These are phyloP conservation scores for Drosophila mimetica DNA, from an alignment of 2,888 invertebrate species.

Conservation along the genomic window DNA sequence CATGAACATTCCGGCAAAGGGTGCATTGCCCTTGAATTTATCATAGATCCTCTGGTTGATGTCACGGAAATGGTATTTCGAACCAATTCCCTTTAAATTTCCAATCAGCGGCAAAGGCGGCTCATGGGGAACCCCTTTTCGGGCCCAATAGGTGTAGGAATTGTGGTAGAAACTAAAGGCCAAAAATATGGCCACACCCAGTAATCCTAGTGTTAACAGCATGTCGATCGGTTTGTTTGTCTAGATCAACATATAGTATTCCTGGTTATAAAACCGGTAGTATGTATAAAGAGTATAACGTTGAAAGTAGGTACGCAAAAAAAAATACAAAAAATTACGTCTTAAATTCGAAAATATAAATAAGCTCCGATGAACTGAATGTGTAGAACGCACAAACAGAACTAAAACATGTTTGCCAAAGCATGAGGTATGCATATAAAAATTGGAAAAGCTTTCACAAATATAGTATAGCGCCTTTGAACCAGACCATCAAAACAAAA, in stretches of 20 bases:
- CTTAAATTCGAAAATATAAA: not conserved
- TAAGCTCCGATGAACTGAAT: too few species aligned
- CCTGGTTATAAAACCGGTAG: too few species aligned
- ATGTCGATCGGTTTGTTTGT: constrained; percentile 1
- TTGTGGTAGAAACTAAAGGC: constrained; percentile 35
- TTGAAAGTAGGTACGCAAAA: too few species aligned
- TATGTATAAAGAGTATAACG: too few species aligned
- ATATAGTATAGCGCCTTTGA: not conserved
- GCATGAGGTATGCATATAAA: not conserved
- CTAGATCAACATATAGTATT: not conserved
- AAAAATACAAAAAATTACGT: too few species aligned
- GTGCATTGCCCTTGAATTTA: constrained; percentile 62
- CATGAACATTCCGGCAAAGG: constrained; percentile 69
- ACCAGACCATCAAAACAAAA: not conserved
- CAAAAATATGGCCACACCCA: constrained; percentile 46
- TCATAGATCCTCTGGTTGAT: constrained; percentile 62
- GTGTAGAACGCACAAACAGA: not conserved
- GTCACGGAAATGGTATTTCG: constrained; percentile 60
- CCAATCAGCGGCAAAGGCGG: constrained; percentile 61
- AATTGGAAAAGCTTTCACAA: not conserved
- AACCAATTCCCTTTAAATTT: constrained; percentile 70
- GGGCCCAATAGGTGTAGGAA: constrained; percentile 68
- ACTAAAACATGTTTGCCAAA: not conserved
- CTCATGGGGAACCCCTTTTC: constrained; percentile 60
- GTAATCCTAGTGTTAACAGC: constrained; percentile 47